Base-by-base conservation (phyloP, 2,113 vertebrate species). In the Labrus mixtus region DNA sequence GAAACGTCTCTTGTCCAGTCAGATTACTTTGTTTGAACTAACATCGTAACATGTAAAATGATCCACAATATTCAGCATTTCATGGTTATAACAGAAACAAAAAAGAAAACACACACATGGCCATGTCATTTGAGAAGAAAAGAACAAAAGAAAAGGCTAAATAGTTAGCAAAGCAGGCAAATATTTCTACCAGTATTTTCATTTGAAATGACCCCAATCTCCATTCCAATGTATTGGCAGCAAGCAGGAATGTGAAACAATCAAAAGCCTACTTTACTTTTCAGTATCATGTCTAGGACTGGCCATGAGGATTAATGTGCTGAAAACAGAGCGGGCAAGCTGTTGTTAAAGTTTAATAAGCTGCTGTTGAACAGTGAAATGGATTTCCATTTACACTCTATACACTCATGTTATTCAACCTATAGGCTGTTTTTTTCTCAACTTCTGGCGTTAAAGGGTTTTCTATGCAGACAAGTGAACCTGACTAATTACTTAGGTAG, bases 401-500 rank as follows among this genome's bases (percentile, higher is more conserved):
- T 50, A 74, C 62, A 56, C 67, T 78, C 43, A 7, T 9, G 8
- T 56, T 68, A 60, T 39, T 68, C 56, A 59, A 29, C 22, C 10
- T 46, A n/a, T n/a, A 51, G 48, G 39, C 55, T 54, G 15, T 11
- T 62, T 74, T 19, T 57, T 45, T 1, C 25, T 23, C 17, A 16
- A 68, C 74, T 77, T 79, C 74, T 83, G 82, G 81, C 19, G 0
- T 65, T 76, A 68, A 68, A 16, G 48, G 55, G 61, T 77, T 87
- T 33, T 83, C 76, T 23, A 77, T 45, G 79, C 54, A 90, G 80
- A 83, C 74, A 76, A 77, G 29, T 71, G 65, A 70, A 85, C 64
- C 43, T 70, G 65, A 85, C 73, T 85, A 81, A 87, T 87, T 85
- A 83, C 61, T 51, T 64, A 76, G 74, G 67, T 69, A 54, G 63